These are phyloP conservation scores for Hydropotes inermis DNA, from an alignment of 2,113 vertebrate genomes.

Conservation along the genomic window DNA sequence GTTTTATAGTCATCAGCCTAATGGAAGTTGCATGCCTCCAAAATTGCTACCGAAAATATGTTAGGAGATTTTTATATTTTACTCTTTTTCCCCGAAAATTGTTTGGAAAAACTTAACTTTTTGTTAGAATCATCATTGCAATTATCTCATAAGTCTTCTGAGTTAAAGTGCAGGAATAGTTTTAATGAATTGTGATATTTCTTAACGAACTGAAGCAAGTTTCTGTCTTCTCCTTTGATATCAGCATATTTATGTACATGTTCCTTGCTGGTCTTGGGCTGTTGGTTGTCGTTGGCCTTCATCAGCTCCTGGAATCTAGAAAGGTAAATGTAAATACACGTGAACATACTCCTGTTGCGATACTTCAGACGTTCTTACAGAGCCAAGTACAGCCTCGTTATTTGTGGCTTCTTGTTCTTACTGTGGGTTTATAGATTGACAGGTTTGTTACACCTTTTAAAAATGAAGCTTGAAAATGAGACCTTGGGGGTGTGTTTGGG, in stretches of 20 bases:
- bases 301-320: conserved; percentile 96
- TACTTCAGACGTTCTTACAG: neutral
- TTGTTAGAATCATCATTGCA: neutral
- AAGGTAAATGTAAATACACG: conserved; percentile 89
- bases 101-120: neutral
- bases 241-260: conserved; percentile 97
- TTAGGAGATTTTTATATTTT: neutral
- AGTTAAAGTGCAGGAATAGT: neutral
- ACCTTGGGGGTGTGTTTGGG: neutral
- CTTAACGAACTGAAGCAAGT: neutral
- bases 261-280: conserved; percentile 96
- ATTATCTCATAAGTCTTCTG: neutral
- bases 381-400: neutral
- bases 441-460: neutral
- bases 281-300: conserved; percentile 92
- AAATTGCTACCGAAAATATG: neutral
- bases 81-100: neutral
- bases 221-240: neutral
- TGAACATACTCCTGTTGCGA: rapidly evolving
- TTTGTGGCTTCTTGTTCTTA: neutral
- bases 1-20: neutral
- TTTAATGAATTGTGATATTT: neutral
- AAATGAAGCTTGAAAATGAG: neutral
- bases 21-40: neutral
- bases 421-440: neutral